Conservation (phyloP, 92 coral and sea anemone species). For the Metridium senile region DNA sequence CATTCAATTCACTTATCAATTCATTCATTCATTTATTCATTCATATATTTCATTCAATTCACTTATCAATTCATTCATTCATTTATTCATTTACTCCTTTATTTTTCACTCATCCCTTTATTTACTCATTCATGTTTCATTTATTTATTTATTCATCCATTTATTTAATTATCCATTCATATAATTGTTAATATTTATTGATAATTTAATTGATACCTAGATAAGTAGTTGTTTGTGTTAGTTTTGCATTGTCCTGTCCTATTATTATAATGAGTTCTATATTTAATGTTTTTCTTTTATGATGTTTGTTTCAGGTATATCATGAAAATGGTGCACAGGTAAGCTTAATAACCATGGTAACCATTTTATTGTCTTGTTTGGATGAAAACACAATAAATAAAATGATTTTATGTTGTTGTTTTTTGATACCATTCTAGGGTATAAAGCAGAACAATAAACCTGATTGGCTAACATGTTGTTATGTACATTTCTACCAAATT, state of each 20-base stretch:
- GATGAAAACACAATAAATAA: no score
- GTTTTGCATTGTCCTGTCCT: background rate
- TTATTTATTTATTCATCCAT: no score
- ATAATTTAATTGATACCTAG: background rate
- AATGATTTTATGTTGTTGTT: no score
- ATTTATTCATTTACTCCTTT: background rate
- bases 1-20: background rate
- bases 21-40: background rate
- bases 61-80: background rate
- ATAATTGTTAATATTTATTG: no score
- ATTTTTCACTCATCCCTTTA: background rate
- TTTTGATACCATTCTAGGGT: no score
- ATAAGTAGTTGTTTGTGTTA: background rate
- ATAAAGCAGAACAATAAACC: no score
- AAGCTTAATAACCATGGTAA: constrained; percentile 12
- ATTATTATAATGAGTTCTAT: no score
- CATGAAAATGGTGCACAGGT: constrained; percentile 98
- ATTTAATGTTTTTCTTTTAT: background rate
- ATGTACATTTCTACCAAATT: no score
- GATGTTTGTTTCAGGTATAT: constrained; percentile 67
- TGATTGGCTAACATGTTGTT: no score
- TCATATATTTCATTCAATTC: background rate
- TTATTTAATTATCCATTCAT: no score
- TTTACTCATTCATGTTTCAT: background rate
- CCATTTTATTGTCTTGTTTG: no score